Evolutionary conservation across 2,888 invertebrate species (phyloP).

Genomic region (Macrosoma leucophasiata): DNA sequence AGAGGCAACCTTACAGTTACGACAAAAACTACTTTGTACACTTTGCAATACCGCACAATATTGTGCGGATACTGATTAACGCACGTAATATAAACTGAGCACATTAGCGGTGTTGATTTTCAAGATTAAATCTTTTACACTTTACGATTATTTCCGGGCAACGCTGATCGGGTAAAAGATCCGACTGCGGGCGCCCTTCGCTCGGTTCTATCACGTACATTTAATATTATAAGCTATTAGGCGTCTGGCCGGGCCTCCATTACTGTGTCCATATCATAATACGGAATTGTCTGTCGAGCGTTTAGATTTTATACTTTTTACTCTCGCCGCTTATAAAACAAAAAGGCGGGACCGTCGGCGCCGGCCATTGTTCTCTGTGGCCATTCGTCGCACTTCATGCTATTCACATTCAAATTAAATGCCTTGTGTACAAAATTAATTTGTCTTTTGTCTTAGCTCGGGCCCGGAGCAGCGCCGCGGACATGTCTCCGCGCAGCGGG

Average conservation of each 20-base stretch:
- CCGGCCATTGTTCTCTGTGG: conserved; percentile 70
- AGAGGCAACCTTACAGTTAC: too few species aligned
- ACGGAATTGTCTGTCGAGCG: conserved; percentile 69
- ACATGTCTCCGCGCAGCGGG: conserved; percentile 65
- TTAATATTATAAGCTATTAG: conserved; percentile 73
- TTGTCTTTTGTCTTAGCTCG: conserved; percentile 73
- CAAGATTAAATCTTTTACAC: conserved; percentile 34
- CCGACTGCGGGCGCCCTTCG: conserved; percentile 32
- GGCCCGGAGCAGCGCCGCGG: conserved; percentile 42
- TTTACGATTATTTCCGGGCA: conserved; percentile 53
- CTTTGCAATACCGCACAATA: too few species aligned
- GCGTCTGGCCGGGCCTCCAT: conserved; percentile 64
- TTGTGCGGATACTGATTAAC: too few species aligned
- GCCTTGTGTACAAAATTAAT: conserved; percentile 75
- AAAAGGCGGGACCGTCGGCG: conserved; percentile 68
- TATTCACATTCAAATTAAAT: conserved; percentile 76
- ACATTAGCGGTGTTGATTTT: conserved; percentile 29
- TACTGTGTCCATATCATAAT: conserved; percentile 74
- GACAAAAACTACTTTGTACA: too few species aligned
- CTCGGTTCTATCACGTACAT: conserved; percentile 59
- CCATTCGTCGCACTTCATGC: conserved; percentile 76
- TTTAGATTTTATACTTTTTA: conserved; percentile 71
- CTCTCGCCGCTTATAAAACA: conserved; percentile 62
- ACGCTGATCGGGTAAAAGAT: conserved; percentile 27
- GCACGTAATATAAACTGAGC: too few species aligned